These are phyloP conservation scores for Caenorhabditis wallacei DNA, from an alignment of 2,888 invertebrate species.

Conservation along the genomic window DNA sequence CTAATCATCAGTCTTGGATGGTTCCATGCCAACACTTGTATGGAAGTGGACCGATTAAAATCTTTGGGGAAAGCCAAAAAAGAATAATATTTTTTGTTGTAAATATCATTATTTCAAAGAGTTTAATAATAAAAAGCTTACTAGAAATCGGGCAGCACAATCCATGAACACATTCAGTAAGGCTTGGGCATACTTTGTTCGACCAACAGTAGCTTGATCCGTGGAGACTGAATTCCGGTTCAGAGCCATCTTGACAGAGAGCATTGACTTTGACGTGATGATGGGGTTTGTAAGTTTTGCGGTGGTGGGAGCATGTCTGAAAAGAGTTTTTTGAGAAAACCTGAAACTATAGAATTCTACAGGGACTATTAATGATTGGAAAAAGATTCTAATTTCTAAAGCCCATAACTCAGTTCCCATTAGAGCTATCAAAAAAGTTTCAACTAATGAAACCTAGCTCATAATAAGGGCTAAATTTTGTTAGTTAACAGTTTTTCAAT, in stretches of 20 bases:
- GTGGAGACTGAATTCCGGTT: slow-evolving; percentile 81
- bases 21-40: slow-evolving; percentile 80
- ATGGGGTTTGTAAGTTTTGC: slow-evolving; percentile 54
- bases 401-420: no score
- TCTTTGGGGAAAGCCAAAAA: slow-evolving; percentile 53
- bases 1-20: slow-evolving; percentile 80
- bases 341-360: no score
- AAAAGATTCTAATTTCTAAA: no score
- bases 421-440: no score
- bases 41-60: slow-evolving; percentile 76
- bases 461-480: no score
- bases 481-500: no score
- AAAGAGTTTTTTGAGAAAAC: slow-evolving; percentile 18
- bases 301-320: slow-evolving; percentile 60
- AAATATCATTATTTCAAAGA: background rate
- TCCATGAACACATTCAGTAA: slow-evolving; percentile 78
- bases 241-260: slow-evolving; percentile 79
- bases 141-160: slow-evolving; percentile 80
- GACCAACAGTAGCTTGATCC: slow-evolving; percentile 82
- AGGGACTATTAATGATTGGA: no score
- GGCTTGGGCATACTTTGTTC: slow-evolving; percentile 80
- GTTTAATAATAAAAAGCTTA: slow-evolving; percentile 70
- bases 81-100: slow-evolving; percentile 37
- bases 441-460: no score
- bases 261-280: slow-evolving; percentile 71